phyloP scores from a whole-genome alignment of 2,888 invertebrate genomes.

The Thera obeliscata region DNA sequence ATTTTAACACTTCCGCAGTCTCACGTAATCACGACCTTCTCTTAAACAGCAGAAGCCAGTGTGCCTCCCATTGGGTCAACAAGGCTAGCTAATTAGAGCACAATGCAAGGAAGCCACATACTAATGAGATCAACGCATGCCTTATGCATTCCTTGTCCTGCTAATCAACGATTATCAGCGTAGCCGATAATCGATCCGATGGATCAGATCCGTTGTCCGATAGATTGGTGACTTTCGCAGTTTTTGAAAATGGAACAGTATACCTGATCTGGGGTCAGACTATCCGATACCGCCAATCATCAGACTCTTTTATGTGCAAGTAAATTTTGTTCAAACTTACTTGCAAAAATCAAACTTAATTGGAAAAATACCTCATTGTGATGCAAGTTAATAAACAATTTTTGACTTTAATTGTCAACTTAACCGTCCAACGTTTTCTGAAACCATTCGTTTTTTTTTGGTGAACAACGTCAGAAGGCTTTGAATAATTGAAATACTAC shows the following conservation, averaged over 20 bases:
- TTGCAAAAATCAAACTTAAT: too few relatives aligned
- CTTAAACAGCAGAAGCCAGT: neutral
- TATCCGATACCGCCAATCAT: neutral
- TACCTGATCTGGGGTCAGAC: too few relatives aligned
- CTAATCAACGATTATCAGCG: slow-evolving; percentile 3
- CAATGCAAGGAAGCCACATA: slow-evolving; percentile 31
- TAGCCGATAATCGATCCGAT: too few relatives aligned
- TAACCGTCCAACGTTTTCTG: neutral
- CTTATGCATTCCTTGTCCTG: slow-evolving; percentile 18
- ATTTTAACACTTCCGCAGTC: too few relatives aligned
- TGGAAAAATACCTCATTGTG: neutral
- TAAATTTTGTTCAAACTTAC: neutral
- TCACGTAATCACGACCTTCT: neutral
- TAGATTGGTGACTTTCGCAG: too few relatives aligned
- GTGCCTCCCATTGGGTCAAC: neutral
- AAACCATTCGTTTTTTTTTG: neutral
- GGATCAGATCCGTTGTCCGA: too few relatives aligned
- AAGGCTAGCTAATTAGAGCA: slow-evolving; percentile 23
- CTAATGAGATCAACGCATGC: slow-evolving; percentile 26
- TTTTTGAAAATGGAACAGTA: too few relatives aligned
- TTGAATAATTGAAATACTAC: slow-evolving; percentile 7
- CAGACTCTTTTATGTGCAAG: neutral
- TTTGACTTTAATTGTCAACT: neutral
- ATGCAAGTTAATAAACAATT: too few relatives aligned
- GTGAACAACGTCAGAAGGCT: neutral